Evolutionary conservation across 2,888 invertebrate species (phyloP), one percentile per base, ranked within the genome.

Genomic region (Frankliniella fusca): DNA sequence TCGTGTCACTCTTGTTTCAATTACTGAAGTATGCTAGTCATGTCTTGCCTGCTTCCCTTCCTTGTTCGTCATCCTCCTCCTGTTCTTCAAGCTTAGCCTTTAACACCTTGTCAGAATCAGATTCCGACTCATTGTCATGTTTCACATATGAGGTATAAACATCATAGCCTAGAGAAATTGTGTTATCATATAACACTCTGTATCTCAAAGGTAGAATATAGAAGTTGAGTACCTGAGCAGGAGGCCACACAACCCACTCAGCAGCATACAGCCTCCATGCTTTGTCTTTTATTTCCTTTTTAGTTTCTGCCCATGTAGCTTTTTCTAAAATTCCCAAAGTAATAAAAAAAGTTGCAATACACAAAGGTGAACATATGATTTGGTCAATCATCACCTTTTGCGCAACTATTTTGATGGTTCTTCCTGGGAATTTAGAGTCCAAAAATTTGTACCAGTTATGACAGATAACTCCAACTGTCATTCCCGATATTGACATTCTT

Each of bases 201-300:
- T 92, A 97, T 85, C 90, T 92, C 12, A 93, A 92, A 15, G 97
- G 95, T 84, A 98, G 87, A 86, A 94, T 92, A 87, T 94, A 95
- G 88, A 98, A 98, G 88, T 97, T 98, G n/a, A 98, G 90, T 79
- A 96, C 90, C 88, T 98, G 97, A 0, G 96, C 97, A 10, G 95
- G 94, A 0, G 97, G 97, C 97, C 97, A 97, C 48, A 97, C 92
- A 10, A 95, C 87, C 95, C 96, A 97, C 87, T 98, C 97, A 0
- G 96, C 96, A 81, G 92, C 90, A 87, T 96, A 97, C 18, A 97
- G 89, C 84, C 90, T 92, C 90, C 92, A 91, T 28, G 94, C 95
- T 88, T 97, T 97, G 49, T 91, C 89, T 85, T 89, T 90, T 54
- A 95, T 90, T 89, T 95, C 95, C 76, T 90, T 88, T 84, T 91